Base-by-base conservation (phyloP, 2,888 invertebrate genomes). In the Ditylenchus weischeri region DNA sequence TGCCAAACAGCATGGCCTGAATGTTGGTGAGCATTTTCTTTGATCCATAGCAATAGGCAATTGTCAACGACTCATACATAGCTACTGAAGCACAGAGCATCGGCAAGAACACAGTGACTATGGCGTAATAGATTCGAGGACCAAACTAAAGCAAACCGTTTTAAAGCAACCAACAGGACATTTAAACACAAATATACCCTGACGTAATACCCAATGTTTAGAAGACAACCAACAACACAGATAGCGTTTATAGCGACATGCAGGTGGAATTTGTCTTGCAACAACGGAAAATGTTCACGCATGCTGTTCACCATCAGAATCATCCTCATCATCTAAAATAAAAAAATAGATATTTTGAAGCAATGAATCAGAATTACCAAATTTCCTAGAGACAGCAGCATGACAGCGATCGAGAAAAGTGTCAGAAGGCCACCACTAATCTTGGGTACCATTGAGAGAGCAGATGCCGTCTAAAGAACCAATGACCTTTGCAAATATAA, bases 11-110 rank as follows among this genome's bases (percentile, higher is more conserved):
- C 57, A 54, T 54, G 1, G 57, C 57, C 8, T 54, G 57, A 15
- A 54, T 54, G 57, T 54, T 54, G 10, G 57, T 54, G 57, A 54
- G 29, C 57, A 54, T 54, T 18, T 54, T 54, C 18, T 18, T 54
- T 7, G 57, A 54, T 13, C 57, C 57, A 7, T 54, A 54, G 23
- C 23, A 29, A 8, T 54, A 18, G 7, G 57, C 57, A 29, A 54
- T 54, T 7, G 57, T 54, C 57, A 54, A 29, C 57, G 29, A 29
- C 57, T 54, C 57, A 54, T 29, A 54, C 57, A 54, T 29, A 2
- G 13, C 57, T 4, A 54, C 57, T 18, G 29, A 29, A 23, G 57
- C 23, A 18, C 57, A 54, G 8, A 29, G 10, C 57, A 54, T 54
- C 57, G 57, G 57, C 13, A 54, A 29, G 29, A 54, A 23, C 13